Evolutionary conservation across 1,140 invertebrate species (phyloP), one percentile per base, ranked within the genome.

Genomic region (Coelopa frigida): DNA sequence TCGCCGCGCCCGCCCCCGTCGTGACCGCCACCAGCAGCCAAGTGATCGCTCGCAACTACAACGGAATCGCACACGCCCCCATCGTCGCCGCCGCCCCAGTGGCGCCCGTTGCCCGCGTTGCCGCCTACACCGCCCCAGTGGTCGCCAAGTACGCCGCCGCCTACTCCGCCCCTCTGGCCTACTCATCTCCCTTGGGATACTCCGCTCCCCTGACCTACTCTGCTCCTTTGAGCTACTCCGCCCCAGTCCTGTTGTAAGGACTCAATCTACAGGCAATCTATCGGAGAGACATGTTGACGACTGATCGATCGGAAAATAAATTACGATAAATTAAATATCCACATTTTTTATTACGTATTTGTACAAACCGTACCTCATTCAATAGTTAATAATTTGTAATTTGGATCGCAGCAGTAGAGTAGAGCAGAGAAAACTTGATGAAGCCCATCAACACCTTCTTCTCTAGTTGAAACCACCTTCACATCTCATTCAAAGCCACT

Each of bases 1-100:
- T 66, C 21, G 60, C 67, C 11, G 50, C 59, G 0, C 55, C 61
- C 39, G 56, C 67, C 29, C 67, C 69, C 4, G 54, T 61, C 14
- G 52, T 71, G 26, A 70, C 72, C 14, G 69, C 73, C 14, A 61
- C 58, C 5, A 73, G 72, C 29, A 73, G 70, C 24, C 73, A 74
- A 54, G 66, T 68, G 39, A 44, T 68, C 31, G 57, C 62, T 31
- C 59, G 61, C 23, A 66, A 70, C 46, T 63, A 56, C 33, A 60
- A 60, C 47, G 58, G 55, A 5, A 49, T 50, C 23, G 48, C 53
- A n/a, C 44, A 46, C 20, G 46, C 51, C 35, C 52, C 23, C 29
- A 24, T 50, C 18, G 50, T 54, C 21, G 48, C 58, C n/a, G 49
- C 46, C 39, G 46, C 53, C 23, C 41, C 39, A 21, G 46, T 44